These are phyloP conservation scores for Drosophila fungiperda DNA, from an alignment of 2,888 invertebrate species.

Conservation along the genomic window DNA sequence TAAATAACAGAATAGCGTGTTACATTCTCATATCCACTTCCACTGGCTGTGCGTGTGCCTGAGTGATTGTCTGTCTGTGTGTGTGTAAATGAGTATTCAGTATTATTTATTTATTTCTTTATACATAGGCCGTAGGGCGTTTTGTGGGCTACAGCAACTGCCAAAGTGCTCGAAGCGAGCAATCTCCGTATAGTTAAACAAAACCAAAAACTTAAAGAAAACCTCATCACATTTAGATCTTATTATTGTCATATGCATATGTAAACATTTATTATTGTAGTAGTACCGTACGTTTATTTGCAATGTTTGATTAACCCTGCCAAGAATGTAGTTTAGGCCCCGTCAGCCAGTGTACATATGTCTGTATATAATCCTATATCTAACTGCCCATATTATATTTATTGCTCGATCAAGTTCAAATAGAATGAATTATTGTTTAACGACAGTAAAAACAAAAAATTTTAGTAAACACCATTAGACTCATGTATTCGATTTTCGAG, in stretches of 20 bases:
- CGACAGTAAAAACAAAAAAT: slow-evolving; percentile 4
- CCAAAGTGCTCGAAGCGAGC: slow-evolving; percentile 60
- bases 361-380: slow-evolving; percentile 43
- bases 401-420: slow-evolving; percentile 37
- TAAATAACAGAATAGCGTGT: slow-evolving; percentile 74
- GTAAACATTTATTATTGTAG: slow-evolving; percentile 20
- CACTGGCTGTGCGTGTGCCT: slow-evolving; percentile 67
- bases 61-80: slow-evolving; percentile 28
- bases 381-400: slow-evolving; percentile 21
- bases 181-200: slow-evolving; percentile 38
- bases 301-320: slow-evolving; percentile 38
- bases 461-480: background rate
- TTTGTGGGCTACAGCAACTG: slow-evolving; percentile 69
- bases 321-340: slow-evolving; percentile 38
- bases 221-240: slow-evolving; percentile 43
- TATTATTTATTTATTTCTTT: slow-evolving; percentile 61
- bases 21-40: slow-evolving; percentile 68
- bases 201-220: background rate
- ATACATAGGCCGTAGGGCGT: slow-evolving; percentile 36
- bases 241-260: slow-evolving; percentile 31
- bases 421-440: slow-evolving; percentile 28
- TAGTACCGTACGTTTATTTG: slow-evolving; percentile 35
- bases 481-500: background rate
- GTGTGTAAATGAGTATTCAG: slow-evolving; percentile 47
- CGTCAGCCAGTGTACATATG: slow-evolving; percentile 56